Percentiles rank a stretch among this genome's conserved stretches.
Evolutionary conservation across 2,888 invertebrate genomes (phyloP).

Genomic region (Acholoe squamosa): DNA sequence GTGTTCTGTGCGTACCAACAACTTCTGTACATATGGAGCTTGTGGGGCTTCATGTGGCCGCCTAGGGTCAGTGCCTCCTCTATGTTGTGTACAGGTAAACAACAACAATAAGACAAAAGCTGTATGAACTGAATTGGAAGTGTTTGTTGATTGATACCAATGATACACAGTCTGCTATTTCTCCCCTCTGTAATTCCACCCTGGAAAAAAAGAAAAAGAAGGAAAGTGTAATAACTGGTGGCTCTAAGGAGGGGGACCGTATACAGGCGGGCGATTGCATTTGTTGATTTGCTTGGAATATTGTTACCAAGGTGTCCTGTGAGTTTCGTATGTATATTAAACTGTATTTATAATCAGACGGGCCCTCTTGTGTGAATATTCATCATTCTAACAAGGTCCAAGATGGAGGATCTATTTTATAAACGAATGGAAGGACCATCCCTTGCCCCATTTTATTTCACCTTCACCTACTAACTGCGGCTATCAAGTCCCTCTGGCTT

Average conservation of each 20-base stretch:
- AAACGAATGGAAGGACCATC: background rate
- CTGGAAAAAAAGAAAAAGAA: no score
- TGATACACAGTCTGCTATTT: conserved; percentile 56
- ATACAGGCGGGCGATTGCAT: conserved; percentile 18
- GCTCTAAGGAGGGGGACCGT: background rate
- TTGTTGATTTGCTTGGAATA: conserved; percentile 61
- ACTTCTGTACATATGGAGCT: conserved; percentile 47
- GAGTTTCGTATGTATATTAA: conserved; percentile 39
- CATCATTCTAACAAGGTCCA: background rate
- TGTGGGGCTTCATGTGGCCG: conserved; percentile 42
- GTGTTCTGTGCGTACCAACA: conserved; percentile 43
- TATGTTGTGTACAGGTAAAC: conserved; percentile 29
- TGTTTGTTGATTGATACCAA: conserved; percentile 42
- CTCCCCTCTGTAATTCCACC: background rate
- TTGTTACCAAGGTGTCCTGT: conserved; percentile 51
- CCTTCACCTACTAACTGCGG: background rate
- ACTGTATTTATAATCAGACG: conserved; percentile 56
- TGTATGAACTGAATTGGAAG: background rate
- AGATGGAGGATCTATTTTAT: conserved; percentile 48
- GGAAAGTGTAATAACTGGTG: background rate
- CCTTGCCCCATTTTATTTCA: background rate
- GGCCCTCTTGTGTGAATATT: background rate
- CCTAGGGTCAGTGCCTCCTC: background rate
- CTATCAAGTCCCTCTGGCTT: conserved; percentile 3
- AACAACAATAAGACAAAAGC: background rate